Conservation (phyloP, 1,140 invertebrate species). For the Pogonomyrmex barbatus region DNA sequence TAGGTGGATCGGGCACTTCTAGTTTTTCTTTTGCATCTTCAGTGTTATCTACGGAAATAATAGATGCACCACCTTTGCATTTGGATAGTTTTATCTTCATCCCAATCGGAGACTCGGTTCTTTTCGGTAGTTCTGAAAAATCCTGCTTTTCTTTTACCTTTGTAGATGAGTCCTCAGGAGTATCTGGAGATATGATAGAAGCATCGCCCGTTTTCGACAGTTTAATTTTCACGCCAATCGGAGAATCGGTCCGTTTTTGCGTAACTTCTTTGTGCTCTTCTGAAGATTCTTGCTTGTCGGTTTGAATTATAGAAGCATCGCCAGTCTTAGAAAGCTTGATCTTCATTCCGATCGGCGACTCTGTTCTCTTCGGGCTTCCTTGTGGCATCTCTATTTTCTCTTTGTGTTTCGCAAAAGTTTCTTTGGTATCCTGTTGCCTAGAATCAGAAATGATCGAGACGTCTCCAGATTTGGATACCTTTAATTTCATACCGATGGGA, state of each 20-base stretch:
- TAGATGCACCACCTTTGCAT: slow-evolving; percentile 77
- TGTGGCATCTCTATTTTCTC: slow-evolving; percentile 73
- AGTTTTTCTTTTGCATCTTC: slow-evolving; percentile 78
- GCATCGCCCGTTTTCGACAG: slow-evolving; percentile 83
- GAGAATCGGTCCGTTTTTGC: slow-evolving; percentile 79
- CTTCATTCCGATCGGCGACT: slow-evolving; percentile 80
- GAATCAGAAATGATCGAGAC: slow-evolving; percentile 74
- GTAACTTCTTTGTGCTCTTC: slow-evolving; percentile 70
- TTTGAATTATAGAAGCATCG: slow-evolving; percentile 79
- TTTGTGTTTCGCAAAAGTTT: slow-evolving; percentile 70
- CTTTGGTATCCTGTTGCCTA: slow-evolving; percentile 76
- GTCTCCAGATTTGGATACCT: slow-evolving; percentile 82
- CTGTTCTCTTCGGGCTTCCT: slow-evolving; percentile 72
- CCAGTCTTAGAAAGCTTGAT: slow-evolving; percentile 79
- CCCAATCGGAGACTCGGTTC: slow-evolving; percentile 81
- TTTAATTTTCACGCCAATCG: slow-evolving; percentile 85
- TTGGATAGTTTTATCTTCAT: slow-evolving; percentile 83
- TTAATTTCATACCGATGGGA: slow-evolving; percentile 84
- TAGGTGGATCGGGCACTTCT: slow-evolving; percentile 74
- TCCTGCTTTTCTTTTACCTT: slow-evolving; percentile 74
- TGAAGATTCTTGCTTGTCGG: slow-evolving; percentile 72
- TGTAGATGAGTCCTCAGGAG: slow-evolving; percentile 59
- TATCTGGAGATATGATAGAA: slow-evolving; percentile 81
- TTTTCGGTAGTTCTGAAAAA: slow-evolving; percentile 73
- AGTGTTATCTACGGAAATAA: slow-evolving; percentile 72